These are phyloP conservation scores for Tillus elongatus DNA, from an alignment of 2,888 invertebrate genomes.

Conservation along the genomic window DNA sequence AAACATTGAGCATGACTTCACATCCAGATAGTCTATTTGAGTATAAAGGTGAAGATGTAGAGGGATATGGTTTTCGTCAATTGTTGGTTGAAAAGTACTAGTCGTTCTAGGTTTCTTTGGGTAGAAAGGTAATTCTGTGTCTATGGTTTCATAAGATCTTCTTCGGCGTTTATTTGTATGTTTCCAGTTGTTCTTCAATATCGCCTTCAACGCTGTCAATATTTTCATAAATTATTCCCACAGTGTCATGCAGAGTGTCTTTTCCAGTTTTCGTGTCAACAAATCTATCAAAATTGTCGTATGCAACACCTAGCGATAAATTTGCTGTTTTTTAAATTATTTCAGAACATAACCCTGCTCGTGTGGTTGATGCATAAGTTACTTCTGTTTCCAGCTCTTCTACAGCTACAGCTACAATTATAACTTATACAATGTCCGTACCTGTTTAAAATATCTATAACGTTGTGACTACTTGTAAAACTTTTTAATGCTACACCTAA, in stretches of 20 bases:
- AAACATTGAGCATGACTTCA: slow-evolving; percentile 15
- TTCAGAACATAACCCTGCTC: neutral
- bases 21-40: slow-evolving; percentile 15
- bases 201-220: no score
- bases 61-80: neutral
- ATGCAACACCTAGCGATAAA: neutral
- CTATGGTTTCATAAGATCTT: neutral
- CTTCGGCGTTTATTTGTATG: no score
- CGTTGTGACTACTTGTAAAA: neutral
- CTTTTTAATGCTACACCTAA: neutral
- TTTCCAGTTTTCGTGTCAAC: neutral
- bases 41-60: neutral
- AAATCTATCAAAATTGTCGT: slow-evolving; percentile 1
- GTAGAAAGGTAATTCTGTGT: neutral
- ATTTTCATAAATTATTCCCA: neutral
- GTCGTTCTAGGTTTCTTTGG: neutral
- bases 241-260: slow-evolving; percentile 2
- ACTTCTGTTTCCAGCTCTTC: neutral
- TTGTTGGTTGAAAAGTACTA: neutral
- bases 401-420: no score
- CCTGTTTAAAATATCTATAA: neutral
- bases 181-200: no score
- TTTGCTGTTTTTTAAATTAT: neutral
- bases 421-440: neutral
- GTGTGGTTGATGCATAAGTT: neutral